Evolutionary conservation across 2,113 vertebrate species (phyloP).

Genomic region (Eulemur macaco): DNA sequence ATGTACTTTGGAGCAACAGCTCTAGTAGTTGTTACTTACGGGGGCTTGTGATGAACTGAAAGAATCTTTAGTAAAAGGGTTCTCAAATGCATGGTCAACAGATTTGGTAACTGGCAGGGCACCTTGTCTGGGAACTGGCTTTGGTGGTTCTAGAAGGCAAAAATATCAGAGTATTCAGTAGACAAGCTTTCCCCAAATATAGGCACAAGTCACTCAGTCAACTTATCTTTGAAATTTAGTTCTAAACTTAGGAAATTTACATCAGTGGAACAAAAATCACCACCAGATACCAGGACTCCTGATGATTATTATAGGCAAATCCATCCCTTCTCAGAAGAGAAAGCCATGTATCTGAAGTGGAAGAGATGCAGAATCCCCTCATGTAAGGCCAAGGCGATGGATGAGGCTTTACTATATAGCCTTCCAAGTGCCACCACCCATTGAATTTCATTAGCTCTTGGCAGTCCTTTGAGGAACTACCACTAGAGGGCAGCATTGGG

Average conservation of each 20-base stretch:
- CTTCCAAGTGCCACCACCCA: not conserved
- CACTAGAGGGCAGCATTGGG: slow-evolving; percentile 73
- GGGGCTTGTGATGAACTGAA: slow-evolving; percentile 82
- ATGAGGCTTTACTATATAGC: not conserved
- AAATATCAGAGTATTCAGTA: slow-evolving; percentile 15
- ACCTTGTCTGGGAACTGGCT: slow-evolving; percentile 77
- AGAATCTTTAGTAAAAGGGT: slow-evolving; percentile 85
- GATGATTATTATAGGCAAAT: not conserved
- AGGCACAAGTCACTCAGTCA: not conserved
- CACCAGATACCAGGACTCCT: not conserved
- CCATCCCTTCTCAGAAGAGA: not conserved
- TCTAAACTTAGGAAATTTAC: not conserved
- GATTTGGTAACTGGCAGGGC: slow-evolving; percentile 57
- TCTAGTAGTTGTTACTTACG: slow-evolving; percentile 81
- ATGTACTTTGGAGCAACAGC: not conserved
- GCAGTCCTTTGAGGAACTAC: not conserved
- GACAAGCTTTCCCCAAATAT: not conserved
- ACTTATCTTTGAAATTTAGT: not conserved
- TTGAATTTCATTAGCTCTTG: not conserved
- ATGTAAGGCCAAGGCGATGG: not conserved
- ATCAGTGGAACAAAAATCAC: not conserved
- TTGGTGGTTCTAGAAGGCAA: slow-evolving; percentile 83
- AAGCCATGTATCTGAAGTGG: not conserved
- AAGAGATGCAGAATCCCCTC: not conserved
- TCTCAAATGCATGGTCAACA: slow-evolving; percentile 85